These are phyloP conservation scores for Oryzias sinensis DNA, from an alignment of 2,797 vertebrate genomes.

Conservation along the genomic window DNA sequence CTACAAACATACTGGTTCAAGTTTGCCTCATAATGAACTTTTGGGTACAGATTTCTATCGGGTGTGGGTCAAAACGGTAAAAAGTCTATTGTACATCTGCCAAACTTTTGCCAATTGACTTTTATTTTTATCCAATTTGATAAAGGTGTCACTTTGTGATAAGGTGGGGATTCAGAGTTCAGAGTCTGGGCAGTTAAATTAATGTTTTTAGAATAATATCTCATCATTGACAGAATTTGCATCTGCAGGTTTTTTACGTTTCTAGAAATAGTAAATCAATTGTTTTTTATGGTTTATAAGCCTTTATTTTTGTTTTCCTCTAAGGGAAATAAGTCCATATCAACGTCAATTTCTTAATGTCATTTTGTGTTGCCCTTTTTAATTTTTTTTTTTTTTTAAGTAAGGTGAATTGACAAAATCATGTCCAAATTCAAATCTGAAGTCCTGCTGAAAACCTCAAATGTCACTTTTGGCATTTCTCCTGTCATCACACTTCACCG, in stretches of 20 bases:
- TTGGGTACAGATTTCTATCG: slow-evolving; percentile 53
- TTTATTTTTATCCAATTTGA: slow-evolving; percentile 44
- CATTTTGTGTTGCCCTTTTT: background rate
- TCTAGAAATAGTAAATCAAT: background rate
- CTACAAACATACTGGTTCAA: slow-evolving; percentile 37
- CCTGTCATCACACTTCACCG: background rate
- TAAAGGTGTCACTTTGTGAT: slow-evolving; percentile 27
- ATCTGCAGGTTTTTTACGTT: slow-evolving; percentile 21
- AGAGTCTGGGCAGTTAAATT: slow-evolving; percentile 12
- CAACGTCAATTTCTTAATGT: too few species aligned
- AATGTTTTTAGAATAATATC: slow-evolving; percentile 8
- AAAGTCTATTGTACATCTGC: slow-evolving; percentile 77
- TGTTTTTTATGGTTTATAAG: too few species aligned
- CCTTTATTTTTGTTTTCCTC: too few species aligned
- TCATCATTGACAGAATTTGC: slow-evolving; percentile 3
- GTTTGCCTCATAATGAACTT: slow-evolving; percentile 43
- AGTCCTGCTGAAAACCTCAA: background rate
- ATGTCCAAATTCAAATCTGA: background rate
- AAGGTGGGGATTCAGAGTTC: slow-evolving; percentile 67
- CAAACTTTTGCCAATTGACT: slow-evolving; percentile 89
- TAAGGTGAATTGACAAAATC: background rate
- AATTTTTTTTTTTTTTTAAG: background rate
- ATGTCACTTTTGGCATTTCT: too few species aligned
- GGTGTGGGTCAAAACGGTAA: slow-evolving; percentile 38
- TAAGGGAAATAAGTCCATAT: too few species aligned